These are phyloP conservation scores for Ichneumoninae sp. DNA, from an alignment of 2,888 invertebrate species.

Conservation along the genomic window DNA sequence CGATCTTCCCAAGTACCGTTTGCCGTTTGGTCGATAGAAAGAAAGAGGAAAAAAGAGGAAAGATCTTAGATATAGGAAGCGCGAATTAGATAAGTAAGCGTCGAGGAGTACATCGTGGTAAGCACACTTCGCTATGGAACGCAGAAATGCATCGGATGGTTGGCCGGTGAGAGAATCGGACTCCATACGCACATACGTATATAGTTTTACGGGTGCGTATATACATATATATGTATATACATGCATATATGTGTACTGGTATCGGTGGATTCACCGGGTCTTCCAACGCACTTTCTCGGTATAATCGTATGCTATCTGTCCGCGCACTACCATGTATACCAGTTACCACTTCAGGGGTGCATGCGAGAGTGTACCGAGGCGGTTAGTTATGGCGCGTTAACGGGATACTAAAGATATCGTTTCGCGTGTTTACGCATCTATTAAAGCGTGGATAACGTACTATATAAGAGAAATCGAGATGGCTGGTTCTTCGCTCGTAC, in stretches of 20 bases:
- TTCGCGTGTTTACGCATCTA: conserved; percentile 64
- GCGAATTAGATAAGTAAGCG: conserved; percentile 50
- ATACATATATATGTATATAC: not conserved
- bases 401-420: conserved; percentile 65
- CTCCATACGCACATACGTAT: not conserved
- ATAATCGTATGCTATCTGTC: conserved; percentile 48
- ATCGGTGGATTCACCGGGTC: conserved; percentile 47
- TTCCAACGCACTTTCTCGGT: conserved; percentile 39
- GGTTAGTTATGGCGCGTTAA: conserved; percentile 64
- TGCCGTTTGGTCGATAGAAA: conserved; percentile 36
- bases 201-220: not conserved
- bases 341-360: conserved; percentile 22
- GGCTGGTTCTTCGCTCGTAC: conserved; percentile 48
- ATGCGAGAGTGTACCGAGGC: conserved; percentile 43
- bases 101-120: not conserved
- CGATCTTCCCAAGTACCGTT: conserved; percentile 35
- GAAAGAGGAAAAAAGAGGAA: not conserved
- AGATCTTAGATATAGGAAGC: conserved; percentile 28
- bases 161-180: not conserved
- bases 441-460: conserved; percentile 60
- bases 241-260: not conserved
- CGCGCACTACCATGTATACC: not conserved
- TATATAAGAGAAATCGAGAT: conserved; percentile 42
- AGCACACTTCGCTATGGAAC: not conserved
- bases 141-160: not conserved